These are phyloP conservation scores for Trichonephila inaurata DNA, from an alignment of 1,140 invertebrate genomes.

Conservation along the genomic window DNA sequence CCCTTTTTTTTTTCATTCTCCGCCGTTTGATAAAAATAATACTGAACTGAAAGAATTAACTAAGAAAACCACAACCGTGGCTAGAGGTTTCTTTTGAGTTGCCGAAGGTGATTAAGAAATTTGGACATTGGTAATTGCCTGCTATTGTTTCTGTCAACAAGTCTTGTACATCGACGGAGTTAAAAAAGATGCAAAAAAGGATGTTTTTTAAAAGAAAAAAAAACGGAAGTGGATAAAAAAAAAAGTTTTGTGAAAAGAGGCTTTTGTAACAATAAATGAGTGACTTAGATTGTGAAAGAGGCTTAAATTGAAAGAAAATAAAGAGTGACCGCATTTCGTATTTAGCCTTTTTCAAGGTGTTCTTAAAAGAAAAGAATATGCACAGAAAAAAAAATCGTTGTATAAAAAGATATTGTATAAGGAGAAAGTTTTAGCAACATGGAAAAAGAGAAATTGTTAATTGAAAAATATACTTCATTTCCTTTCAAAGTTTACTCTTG, in stretches of 20 bases:
- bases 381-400: not conserved
- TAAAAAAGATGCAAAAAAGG: conserved; percentile 47
- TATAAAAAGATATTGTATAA: conserved; percentile 10
- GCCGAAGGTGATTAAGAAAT: conserved; percentile 63
- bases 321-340: conserved; percentile 8
- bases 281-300: conserved; percentile 19
- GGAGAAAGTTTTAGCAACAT: not conserved
- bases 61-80: conserved; percentile 61
- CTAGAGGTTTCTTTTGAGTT: not conserved
- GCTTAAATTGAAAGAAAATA: conserved; percentile 34
- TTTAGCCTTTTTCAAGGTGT: not conserved
- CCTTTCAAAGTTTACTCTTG: too few relatives aligned
- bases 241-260: conserved; percentile 21
- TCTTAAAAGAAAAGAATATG: not conserved
- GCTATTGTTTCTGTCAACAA: conserved; percentile 69
- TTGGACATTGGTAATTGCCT: conserved; percentile 62
- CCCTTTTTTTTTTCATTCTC: not conserved
- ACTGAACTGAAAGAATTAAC: conserved; percentile 58
- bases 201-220: not conserved
- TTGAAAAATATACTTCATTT: too few relatives aligned
- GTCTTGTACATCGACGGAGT: not conserved
- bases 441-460: not conserved
- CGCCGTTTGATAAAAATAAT: conserved; percentile 63
- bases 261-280: conserved; percentile 43
- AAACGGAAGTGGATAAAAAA: conserved; percentile 12